Conservation (phyloP, 1,140 invertebrate species). For the Brachionus paranguensis region DNA sequence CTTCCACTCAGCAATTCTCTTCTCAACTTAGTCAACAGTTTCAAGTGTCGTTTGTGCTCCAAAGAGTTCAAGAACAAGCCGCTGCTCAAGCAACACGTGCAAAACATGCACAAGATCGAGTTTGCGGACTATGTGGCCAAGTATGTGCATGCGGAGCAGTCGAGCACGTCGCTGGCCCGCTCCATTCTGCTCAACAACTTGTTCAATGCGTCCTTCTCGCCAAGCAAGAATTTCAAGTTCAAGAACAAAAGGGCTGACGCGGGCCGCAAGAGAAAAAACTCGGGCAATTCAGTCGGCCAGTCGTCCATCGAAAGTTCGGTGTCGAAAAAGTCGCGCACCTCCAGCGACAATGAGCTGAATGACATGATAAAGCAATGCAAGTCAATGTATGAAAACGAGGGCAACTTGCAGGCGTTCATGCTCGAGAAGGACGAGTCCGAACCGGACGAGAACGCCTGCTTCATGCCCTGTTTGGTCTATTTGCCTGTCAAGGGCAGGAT, state of each 20-base stretch:
- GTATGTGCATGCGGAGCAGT: not conserved
- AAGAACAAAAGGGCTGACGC: not conserved
- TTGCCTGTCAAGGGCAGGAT: slow-evolving; percentile 1
- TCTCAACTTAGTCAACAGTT: not conserved
- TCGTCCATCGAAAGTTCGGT: not conserved
- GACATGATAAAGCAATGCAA: not conserved
- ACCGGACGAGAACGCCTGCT: not conserved
- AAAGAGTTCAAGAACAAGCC: slow-evolving; percentile 5
- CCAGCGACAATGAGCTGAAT: not conserved
- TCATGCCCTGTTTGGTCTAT: slow-evolving; percentile 30
- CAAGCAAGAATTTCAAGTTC: not conserved
- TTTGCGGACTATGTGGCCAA: not conserved
- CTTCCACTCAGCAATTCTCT: slow-evolving; percentile 18
- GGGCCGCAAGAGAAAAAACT: not conserved
- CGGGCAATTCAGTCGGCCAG: not conserved
- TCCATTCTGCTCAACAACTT: not conserved
- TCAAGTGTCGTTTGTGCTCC: not conserved
- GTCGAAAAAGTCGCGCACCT: slow-evolving; percentile 2
- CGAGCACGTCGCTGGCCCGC: not conserved
- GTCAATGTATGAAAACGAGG: not conserved
- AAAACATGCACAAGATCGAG: not conserved
- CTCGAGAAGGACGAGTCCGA: slow-evolving; percentile 27
- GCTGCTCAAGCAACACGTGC: slow-evolving; percentile 12
- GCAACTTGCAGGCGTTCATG: slow-evolving; percentile 9
- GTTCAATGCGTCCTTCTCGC: not conserved